Evolutionary conservation across 2,797 vertebrate species (phyloP), one percentile per base, ranked within the genome.

Genomic region (Sciaenops ocellatus): DNA sequence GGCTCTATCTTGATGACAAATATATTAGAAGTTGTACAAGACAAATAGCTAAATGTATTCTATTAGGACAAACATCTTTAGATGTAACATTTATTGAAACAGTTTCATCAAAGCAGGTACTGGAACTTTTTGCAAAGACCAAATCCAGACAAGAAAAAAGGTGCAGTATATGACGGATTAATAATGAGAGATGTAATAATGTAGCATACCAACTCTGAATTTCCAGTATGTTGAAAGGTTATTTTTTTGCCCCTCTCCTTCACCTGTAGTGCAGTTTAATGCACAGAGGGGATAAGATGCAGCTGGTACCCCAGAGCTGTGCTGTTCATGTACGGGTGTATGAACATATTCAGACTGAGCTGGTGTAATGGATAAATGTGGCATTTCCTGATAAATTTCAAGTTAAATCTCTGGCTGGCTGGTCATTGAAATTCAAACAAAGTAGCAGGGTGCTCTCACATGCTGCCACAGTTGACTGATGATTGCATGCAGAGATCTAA

Each of bases 371-470:
- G 56, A 76, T 78, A 70, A 80, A 83, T 79, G 59, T 80, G 76
- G 38, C 22, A 64, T 76, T 70, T 54, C 44, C 47, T 47, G 69
- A 79, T 79, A 80, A 20, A 74, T 78, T 75, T 73, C 52, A 52
- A 65, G 51, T 47, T 75, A 28, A 72, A 80, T 56, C 79, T 74
- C 75, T 18, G 2, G 46, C 78, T 79, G 80, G 28, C 62, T 61
- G 46, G 51, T 52, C 55, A 78, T 76, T 89, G 80, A 85, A 85
- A 86, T 86, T 85, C 86, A 73, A 78, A 69, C 71, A 65, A 71
- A 74, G 85, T 72, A 64, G 44, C 69, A 38, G 69, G 64, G 28
- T 30, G 51, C 60, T 73, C 62, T 76, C 60, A 69, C 75, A 76
- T 69, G 76, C 80, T 30, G 79, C 73, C 76, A 82, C 79, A 73